A percentile compares a stretch with the other conserved stretches of the same genome.
These are phyloP conservation scores for Eilema griseolum DNA, from an alignment of 2,888 invertebrate genomes.

Conservation along the genomic window DNA sequence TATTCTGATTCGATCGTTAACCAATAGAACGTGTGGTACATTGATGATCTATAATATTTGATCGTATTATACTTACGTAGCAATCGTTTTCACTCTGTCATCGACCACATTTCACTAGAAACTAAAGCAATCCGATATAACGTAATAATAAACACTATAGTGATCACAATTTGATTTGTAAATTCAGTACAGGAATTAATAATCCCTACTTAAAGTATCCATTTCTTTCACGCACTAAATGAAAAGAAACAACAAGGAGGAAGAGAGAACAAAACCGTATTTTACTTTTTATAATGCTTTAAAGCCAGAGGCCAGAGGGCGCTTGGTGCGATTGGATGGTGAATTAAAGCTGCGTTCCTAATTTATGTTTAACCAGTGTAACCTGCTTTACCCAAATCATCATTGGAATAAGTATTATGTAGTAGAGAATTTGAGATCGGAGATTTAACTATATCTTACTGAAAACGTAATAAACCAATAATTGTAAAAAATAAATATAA, in stretches of 20 bases:
- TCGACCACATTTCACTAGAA: slow-evolving; percentile 82
- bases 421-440: too few species aligned
- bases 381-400: neutral
- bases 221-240: slow-evolving; percentile 70
- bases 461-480: too few species aligned
- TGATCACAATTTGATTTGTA: slow-evolving; percentile 52
- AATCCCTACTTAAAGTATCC: slow-evolving; percentile 66
- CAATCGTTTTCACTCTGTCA: slow-evolving; percentile 83
- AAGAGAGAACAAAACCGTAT: slow-evolving; percentile 63
- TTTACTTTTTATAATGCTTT: slow-evolving; percentile 52
- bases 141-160: slow-evolving; percentile 60
- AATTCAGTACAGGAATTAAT: slow-evolving; percentile 64
- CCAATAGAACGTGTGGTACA: slow-evolving; percentile 38
- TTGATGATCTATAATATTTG: slow-evolving; percentile 52
- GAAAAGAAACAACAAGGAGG: slow-evolving; percentile 73
- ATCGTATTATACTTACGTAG: slow-evolving; percentile 82
- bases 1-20: slow-evolving; percentile 40
- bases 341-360: neutral
- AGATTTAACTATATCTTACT: too few species aligned
- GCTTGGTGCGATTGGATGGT: slow-evolving; percentile 24
- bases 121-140: slow-evolving; percentile 69
- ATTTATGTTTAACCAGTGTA: neutral
- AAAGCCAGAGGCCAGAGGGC: slow-evolving; percentile 67
- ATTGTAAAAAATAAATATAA: too few species aligned
- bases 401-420: too few species aligned